These are phyloP conservation scores for Gallinago jamesoni DNA, from an alignment of 2,113 vertebrate genomes.

Conservation along the genomic window DNA sequence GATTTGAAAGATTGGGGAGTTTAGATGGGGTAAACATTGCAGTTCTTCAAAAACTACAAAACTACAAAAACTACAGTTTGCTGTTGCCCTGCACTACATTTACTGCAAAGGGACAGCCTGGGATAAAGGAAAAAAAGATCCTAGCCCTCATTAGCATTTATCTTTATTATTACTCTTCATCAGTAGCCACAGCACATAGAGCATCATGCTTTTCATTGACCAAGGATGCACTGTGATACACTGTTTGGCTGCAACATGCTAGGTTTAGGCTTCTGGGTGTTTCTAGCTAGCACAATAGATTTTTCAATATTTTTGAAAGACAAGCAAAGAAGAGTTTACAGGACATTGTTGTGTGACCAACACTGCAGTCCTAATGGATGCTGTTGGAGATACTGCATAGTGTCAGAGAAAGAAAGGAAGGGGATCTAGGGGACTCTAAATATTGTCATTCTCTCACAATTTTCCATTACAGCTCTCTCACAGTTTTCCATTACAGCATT, in stretches of 20 bases:
- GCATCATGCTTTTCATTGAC: not conserved
- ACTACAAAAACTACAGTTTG: not conserved
- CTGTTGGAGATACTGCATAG: not conserved
- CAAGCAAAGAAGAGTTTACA: not conserved
- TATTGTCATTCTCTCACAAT: not conserved
- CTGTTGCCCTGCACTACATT: not conserved
- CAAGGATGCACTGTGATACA: not conserved
- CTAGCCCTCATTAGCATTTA: not conserved
- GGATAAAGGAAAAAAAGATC: too few species aligned
- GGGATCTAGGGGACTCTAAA: not conserved
- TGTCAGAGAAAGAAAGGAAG: not conserved
- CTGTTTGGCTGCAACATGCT: not conserved
- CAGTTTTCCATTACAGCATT: not conserved
- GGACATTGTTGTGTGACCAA: not conserved
- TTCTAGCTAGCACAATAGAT: not conserved
- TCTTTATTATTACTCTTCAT: not conserved
- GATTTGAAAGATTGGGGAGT: not conserved
- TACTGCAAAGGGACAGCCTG: not conserved
- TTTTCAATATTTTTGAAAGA: not conserved
- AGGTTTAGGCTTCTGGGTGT: not conserved
- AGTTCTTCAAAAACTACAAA: not conserved
- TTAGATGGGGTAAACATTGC: not conserved
- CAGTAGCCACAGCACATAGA: fast-evolving
- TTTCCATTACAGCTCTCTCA: not conserved
- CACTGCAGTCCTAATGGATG: fast-evolving